Evolutionary conservation across 2,888 invertebrate genomes (phyloP), one percentile per base, ranked within the genome.

Genomic region (Suillia variegata): DNA sequence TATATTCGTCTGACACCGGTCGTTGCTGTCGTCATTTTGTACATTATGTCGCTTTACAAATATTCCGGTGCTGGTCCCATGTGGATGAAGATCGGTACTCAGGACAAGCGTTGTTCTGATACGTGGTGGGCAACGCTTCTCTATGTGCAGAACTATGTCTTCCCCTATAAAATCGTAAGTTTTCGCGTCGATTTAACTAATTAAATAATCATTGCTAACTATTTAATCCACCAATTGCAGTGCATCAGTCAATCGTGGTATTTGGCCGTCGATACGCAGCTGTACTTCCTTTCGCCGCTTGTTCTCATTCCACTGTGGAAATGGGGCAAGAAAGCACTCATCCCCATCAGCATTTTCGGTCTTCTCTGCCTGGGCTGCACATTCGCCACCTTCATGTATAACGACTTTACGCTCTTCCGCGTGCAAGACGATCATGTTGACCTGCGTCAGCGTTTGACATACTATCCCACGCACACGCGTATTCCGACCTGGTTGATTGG

Each of bases 171-270:
- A 53, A 74, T 79, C 55, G 82, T 83, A 67, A 70, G 76, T 67
- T 56, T 52, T n/a, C n/a, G n/a, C n/a, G n/a, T n/a, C n/a, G n/a
- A n/a, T n/a, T n/a, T n/a, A n/a, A 20, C 22, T 15, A 18, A 48
- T 26, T 6, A 22, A 13, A 6, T 2, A 18, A 49, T 21, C 13
- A 10, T 2, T 3, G 18, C 1, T 45, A 8, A 2, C 13, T 50
- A 10, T 21, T n/a, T 15, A 18, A 13, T 5, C 4, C 5, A 8
- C 42, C 17, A 5, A n/a, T 61, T 51, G 13, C 50, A 82, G 83
- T 87, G 87, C 70, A 70, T 87, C 31, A 79, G 81, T 24, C 86
- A 86, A 66, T 82, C 85, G 0, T 87, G 87, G 87, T 87, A 86
- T 67, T 72, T 87, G 42, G 83, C 85, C 2, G 84, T 86, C 12